Conservation (phyloP, 2,888 invertebrate genomes). For the Opisthograptis luteolata region DNA sequence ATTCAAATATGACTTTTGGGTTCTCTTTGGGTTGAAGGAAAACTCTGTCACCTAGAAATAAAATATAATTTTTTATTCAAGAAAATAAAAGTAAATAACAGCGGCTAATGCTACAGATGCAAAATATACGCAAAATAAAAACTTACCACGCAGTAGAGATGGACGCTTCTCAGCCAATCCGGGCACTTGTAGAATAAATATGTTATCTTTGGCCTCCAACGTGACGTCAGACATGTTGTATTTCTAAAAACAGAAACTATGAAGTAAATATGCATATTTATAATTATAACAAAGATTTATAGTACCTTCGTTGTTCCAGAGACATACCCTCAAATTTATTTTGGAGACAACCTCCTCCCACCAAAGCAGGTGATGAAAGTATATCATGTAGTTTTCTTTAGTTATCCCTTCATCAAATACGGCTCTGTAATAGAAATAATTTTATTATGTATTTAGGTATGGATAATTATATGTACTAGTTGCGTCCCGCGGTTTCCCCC, state of each 20-base stretch:
- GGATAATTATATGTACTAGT: too few species aligned
- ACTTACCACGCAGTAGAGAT: constrained; percentile 80
- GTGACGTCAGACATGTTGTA: constrained; percentile 63
- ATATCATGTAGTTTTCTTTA: constrained; percentile 72
- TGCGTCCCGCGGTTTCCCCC: too few species aligned
- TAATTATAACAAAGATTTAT: too few species aligned
- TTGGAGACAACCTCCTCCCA: constrained; percentile 84
- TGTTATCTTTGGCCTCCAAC: constrained; percentile 43
- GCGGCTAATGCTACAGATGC: too few species aligned
- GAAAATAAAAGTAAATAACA: too few species aligned
- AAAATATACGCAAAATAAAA: too few species aligned
- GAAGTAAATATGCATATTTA: not conserved
- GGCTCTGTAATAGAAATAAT: constrained; percentile 45
- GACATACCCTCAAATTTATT: constrained; percentile 63
- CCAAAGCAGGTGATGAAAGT: constrained; percentile 84
- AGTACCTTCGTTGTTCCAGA: too few species aligned
- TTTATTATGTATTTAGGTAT: too few species aligned
- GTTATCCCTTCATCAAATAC: constrained; percentile 66
- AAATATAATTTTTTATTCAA: not conserved
- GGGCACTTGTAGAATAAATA: constrained; percentile 82
- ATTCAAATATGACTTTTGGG: constrained; percentile 62
- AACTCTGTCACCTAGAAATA: constrained; percentile 79
- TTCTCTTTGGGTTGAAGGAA: constrained; percentile 56
- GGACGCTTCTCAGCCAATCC: constrained; percentile 88
- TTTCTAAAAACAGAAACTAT: constrained; percentile 50